These are phyloP conservation scores for Galeopterus variegatus DNA, from an alignment of 2,113 vertebrate genomes.

Conservation along the genomic window DNA sequence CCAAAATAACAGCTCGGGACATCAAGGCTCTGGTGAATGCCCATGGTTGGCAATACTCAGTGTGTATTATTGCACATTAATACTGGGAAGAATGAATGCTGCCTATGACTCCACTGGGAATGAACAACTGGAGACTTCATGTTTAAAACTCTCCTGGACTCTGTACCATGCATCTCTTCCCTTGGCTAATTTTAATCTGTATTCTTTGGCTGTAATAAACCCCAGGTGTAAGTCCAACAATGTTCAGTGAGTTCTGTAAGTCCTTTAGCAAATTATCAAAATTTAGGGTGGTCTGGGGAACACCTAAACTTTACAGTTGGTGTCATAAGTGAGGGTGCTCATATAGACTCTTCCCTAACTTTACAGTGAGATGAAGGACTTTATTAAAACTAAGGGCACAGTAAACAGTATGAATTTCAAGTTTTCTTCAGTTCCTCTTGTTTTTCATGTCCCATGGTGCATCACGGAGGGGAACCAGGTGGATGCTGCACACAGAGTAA, in stretches of 20 bases:
- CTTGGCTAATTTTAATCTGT: not conserved
- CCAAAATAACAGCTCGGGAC: not conserved
- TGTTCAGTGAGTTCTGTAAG: not conserved
- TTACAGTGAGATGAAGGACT: not conserved
- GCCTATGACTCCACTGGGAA: not conserved
- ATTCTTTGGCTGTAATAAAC: not conserved
- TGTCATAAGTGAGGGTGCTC: not conserved
- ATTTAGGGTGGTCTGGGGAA: not conserved
- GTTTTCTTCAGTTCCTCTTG: not conserved
- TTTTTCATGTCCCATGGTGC: rapidly evolving
- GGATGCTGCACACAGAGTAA: not conserved
- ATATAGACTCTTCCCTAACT: not conserved
- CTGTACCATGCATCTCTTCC: not conserved
- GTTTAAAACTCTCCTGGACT: not conserved
- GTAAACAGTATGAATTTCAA: not conserved
- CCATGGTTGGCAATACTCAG: not conserved
- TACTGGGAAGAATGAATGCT: not conserved
- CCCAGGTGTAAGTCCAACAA: not conserved
- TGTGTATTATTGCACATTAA: not conserved
- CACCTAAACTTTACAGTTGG: not conserved
- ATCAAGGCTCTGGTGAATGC: not conserved
- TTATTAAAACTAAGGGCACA: not conserved
- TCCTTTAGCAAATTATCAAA: not conserved
- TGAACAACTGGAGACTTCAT: not conserved
- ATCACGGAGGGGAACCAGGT: not conserved